A percentile compares a stretch with the other conserved stretches of the same genome.
These are phyloP conservation scores for Onychomys arenicola DNA, from an alignment of 2,797 vertebrate species.

Conservation along the genomic window DNA sequence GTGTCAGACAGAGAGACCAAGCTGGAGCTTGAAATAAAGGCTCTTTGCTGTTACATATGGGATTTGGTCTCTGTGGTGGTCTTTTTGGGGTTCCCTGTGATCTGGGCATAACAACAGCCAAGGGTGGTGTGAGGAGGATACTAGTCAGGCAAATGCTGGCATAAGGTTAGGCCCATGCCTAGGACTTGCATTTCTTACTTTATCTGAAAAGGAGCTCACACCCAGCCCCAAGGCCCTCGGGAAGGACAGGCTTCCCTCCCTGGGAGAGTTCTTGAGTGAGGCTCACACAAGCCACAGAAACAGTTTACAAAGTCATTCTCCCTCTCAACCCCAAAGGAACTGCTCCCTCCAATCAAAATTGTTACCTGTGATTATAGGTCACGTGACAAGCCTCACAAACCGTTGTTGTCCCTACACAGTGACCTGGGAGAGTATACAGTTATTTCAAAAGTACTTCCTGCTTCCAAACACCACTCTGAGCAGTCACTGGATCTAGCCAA, in stretches of 20 bases:
- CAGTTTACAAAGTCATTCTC: conserved; percentile 1
- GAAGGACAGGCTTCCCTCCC: not conserved
- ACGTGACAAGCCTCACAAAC: not conserved
- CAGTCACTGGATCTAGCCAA: not conserved
- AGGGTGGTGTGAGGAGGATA: not conserved
- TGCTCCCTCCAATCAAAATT: not conserved
- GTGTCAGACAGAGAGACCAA: no score
- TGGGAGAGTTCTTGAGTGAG: not conserved
- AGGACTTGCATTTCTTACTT: not conserved
- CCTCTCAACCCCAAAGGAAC: not conserved
- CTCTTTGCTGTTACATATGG: no score
- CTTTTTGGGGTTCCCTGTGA: no score
- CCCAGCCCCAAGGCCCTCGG: not conserved
- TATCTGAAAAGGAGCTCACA: not conserved
- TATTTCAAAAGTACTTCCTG: not conserved
- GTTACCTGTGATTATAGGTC: not conserved
- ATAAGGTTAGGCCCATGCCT: not conserved
- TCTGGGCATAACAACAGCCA: no score
- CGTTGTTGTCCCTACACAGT: not conserved
- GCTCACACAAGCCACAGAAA: not conserved
- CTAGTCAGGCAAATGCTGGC: not conserved
- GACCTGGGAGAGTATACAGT: not conserved
- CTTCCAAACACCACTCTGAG: not conserved
- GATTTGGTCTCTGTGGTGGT: no score
- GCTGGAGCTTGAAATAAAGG: no score